Conservation (phyloP, 2,797 vertebrate genomes). For the Hemibagrus guttatus region DNA sequence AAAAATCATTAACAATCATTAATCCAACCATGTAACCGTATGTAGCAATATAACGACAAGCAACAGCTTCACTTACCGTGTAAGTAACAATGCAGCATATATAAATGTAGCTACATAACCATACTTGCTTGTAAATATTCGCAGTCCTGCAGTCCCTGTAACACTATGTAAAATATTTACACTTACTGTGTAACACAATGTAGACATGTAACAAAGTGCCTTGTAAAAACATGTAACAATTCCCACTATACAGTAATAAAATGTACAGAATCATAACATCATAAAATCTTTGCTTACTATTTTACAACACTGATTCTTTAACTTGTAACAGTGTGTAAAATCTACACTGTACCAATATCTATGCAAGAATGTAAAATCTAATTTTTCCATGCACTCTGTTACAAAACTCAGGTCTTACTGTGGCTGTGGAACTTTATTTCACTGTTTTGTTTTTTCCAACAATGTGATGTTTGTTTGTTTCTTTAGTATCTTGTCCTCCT, state of each 20-base stretch:
- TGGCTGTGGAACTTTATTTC: neutral
- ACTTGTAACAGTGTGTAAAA: neutral
- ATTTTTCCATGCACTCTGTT: neutral
- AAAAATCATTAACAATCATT: no score
- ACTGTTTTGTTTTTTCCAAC: neutral
- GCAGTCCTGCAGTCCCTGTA: no score
- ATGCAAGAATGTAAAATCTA: neutral
- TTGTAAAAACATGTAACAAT: neutral
- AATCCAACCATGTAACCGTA: neutral
- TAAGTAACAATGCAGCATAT: neutral
- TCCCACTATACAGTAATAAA: neutral
- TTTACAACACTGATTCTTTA: neutral
- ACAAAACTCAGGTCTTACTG: neutral
- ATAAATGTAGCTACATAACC: neutral
- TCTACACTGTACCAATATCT: neutral
- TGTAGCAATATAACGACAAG: no score
- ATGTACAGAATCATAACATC: neutral
- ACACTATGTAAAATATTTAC: no score
- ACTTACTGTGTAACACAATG: no score
- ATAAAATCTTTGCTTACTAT: neutral
- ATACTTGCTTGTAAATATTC: neutral
- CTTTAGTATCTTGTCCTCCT: conserved; percentile 50
- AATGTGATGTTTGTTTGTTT: conserved; percentile 8
- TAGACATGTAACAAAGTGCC: neutral
- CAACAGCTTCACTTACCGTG: neutral